Evolutionary conservation across 2,888 invertebrate genomes (phyloP).

Genomic region (Colletes collaris): DNA sequence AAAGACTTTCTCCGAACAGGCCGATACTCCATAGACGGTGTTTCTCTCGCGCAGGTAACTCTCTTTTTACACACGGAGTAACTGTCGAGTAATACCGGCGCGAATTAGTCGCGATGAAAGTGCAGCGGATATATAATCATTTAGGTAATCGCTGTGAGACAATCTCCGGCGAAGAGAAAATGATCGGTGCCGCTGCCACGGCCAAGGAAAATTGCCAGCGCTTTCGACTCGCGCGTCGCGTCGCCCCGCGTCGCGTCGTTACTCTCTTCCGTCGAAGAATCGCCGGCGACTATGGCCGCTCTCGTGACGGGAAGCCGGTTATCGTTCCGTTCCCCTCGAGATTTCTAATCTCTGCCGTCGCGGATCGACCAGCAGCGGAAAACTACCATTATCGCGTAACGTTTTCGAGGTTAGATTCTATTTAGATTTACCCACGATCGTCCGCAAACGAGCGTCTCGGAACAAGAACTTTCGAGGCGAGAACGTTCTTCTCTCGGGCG

Average conservation of each 20-base stretch:
- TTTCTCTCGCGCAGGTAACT: slow-evolving; percentile 33
- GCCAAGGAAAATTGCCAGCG: slow-evolving; percentile 69
- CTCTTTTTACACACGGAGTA: slow-evolving; percentile 57
- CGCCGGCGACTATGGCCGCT: background rate
- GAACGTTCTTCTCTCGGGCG: too few species aligned
- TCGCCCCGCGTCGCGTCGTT: background rate
- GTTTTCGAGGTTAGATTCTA: slow-evolving; percentile 17
- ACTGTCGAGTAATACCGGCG: slow-evolving; percentile 58
- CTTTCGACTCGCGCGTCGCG: slow-evolving; percentile 58
- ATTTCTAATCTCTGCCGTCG: slow-evolving; percentile 24
- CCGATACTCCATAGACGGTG: background rate
- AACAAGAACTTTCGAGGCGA: too few species aligned
- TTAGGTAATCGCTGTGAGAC: slow-evolving; percentile 76
- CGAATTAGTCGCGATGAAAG: slow-evolving; percentile 73
- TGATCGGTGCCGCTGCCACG: slow-evolving; percentile 62
- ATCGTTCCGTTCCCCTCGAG: slow-evolving; percentile 9
- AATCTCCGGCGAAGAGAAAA: slow-evolving; percentile 70
- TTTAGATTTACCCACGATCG: slow-evolving; percentile 5
- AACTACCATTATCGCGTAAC: slow-evolving; percentile 25
- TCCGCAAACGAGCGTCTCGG: too few species aligned
- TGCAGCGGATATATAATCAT: slow-evolving; percentile 71
- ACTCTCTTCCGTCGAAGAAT: slow-evolving; percentile 44
- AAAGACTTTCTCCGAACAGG: slow-evolving; percentile 52
- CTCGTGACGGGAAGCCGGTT: slow-evolving; percentile 34
- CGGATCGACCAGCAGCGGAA: slow-evolving; percentile 15